Base-by-base conservation (phyloP, 2,113 vertebrate genomes). In the Setophaga petechia region DNA sequence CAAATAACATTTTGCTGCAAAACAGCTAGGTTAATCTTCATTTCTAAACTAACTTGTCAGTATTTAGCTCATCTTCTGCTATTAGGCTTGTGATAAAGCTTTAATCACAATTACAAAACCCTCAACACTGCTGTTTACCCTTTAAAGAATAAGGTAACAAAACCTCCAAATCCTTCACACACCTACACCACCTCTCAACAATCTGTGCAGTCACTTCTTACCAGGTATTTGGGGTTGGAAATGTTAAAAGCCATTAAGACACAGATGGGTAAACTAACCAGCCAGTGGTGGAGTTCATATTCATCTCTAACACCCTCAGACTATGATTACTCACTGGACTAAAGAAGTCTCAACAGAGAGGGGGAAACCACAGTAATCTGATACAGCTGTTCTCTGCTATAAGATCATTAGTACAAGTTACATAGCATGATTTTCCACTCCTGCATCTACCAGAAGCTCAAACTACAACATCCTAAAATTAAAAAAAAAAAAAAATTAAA, bases 111-210 rank as follows among this genome's bases (percentile, higher is more conserved):
- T 9, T 69, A 88, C 22, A 83, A 59, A 80, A 74, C n/a, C 18
- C 17, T 54, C 41, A 47, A 57, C 31, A 58, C 7, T 51, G 23
- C n/a, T 72, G 54, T 68, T 68, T 33, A 72, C 4, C 22, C 47
- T 72, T 57, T 19, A 43, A n/a, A 39, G 39, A 63, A 23, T 22
- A 63, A 68, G 33, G 33, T 35, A 76, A 84, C 10, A 91, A 61
- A 93, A 63, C 58, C 33, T 85, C 52, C 66, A 67, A 58, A 78
- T 28, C 57, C n/a, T 83, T 68, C 28, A 35, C 49, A 88, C 22
- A 7, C 5, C 0, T 22, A 62, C 16, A 0, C 6, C 4, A 4
- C 12, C 24, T 59, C 58, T 83, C 58, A 88, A 55, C 10, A 58
- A 54, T 23, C 31, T 22, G 23, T 3, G 27, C 15, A 78, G n/a